Conservation (phyloP, 1,140 invertebrate species). For the Eurytemora carolleeae region DNA sequence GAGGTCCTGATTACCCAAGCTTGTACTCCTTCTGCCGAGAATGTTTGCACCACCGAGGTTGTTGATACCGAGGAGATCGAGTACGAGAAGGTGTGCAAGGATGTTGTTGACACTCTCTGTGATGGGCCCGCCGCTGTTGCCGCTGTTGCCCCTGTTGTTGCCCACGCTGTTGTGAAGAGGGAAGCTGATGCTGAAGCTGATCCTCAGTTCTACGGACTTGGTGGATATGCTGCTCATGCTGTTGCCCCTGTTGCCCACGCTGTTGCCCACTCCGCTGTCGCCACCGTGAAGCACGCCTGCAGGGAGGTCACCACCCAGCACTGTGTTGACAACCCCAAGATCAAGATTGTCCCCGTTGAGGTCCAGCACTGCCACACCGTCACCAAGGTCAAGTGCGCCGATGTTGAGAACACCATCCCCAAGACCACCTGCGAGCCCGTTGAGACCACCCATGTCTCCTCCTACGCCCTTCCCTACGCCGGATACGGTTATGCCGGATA, state of each 20-base stretch:
- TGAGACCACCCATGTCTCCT: not conserved
- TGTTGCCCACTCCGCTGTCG: not conserved
- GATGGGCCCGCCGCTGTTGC: not conserved
- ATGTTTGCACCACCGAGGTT: not conserved
- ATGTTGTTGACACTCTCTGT: not conserved
- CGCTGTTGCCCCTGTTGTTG: no score
- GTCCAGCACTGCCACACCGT: conserved; percentile 1
- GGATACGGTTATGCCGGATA: not conserved
- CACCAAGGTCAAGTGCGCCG: not conserved
- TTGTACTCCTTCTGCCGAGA: not conserved
- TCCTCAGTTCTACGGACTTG: not conserved
- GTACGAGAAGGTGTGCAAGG: conserved; percentile 1
- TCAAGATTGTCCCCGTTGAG: not conserved
- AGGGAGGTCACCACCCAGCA: conserved; percentile 1
- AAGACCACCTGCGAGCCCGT: conserved; percentile 2
- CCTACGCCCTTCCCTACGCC: not conserved
- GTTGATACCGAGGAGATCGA: conserved; percentile 5
- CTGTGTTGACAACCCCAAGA: not conserved
- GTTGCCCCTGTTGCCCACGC: not conserved
- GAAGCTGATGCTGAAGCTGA: not conserved
- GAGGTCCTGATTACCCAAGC: conserved; percentile 1
- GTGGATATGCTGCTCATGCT: not conserved
- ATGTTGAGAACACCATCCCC: conserved; percentile 2
- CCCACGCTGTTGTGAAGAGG: not conserved
- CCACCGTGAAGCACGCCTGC: conserved; percentile 2